Evolutionary conservation across 2,113 vertebrate genomes (phyloP), one percentile per base, ranked within the genome.

Genomic region (Hirundichthys speculiger): DNA sequence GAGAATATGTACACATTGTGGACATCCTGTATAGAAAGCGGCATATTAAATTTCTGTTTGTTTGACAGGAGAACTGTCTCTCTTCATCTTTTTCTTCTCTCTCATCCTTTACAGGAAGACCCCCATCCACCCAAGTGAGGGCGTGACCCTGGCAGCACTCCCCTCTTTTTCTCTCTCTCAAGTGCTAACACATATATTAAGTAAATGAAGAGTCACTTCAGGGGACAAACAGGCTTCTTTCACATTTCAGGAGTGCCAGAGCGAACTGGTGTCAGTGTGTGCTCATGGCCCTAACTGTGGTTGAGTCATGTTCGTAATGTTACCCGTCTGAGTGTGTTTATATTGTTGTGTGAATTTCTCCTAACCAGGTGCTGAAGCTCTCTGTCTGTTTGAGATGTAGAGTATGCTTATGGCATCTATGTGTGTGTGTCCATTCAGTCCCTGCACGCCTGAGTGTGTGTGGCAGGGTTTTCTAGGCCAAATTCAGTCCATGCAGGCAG

Each of bases 41-140:
- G 93, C 93, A 89, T 95, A 96, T 96, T 96, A 92, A 93, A 96
- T 96, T 95, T 94, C 93, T 94, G 92, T 94, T 94, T 98, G 97
- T 98, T 98, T 98, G 96, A 98, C 97, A 98, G 94, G 92, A 95
- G 92, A 87, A 93, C 94, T 94, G 92, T 94, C 93, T 94, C 93
- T 94, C 93, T 95, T 90, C 93, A 91, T 92, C 92, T 91, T 90
- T 91, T 60, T 78, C n/a, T n/a, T n/a, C n/a, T n/a, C n/a, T n/a
- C n/a, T n/a, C n/a, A n/a, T n/a, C n/a, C n/a, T n/a, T n/a, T n/a
- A n/a, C n/a, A 93, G 95, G 93, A 94, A 93, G 94, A 95, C 94
- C 93, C 93, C 93, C 94, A 95, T 96, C 95, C 94, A 95, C 96
- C 93, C 92, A 93, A 84, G 88, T 87, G 79, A 91, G 95, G 95